Evolutionary conservation across 1,140 invertebrate genomes (phyloP).

Genomic region (Drosophila albomicans): DNA sequence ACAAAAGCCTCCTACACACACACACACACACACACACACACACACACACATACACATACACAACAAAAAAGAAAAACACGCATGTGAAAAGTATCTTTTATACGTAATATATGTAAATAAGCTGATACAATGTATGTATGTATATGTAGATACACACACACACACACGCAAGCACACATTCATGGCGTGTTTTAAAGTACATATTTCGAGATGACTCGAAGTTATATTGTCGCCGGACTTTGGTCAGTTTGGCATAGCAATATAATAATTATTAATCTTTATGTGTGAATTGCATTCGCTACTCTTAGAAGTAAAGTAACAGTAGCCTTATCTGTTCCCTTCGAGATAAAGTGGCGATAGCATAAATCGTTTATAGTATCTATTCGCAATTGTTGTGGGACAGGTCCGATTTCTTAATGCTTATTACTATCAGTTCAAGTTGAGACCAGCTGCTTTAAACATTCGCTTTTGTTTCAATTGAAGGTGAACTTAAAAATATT

Average conservation of each 20-base stretch:
- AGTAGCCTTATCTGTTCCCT: slow-evolving; percentile 22
- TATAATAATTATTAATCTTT: slow-evolving; percentile 22
- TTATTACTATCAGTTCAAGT: neutral
- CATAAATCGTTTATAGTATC: slow-evolving; percentile 13
- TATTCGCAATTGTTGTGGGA: slow-evolving; percentile 23
- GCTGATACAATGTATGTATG: slow-evolving; percentile 4
- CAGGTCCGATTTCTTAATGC: neutral
- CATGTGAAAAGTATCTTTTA: slow-evolving; percentile 39
- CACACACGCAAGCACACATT: slow-evolving; percentile 17
- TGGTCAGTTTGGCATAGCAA: slow-evolving; percentile 27
- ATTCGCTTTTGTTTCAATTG: slow-evolving; percentile 25
- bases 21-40: neutral
- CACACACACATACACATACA: slow-evolving; percentile 1
- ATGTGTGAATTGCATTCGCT: slow-evolving; percentile 33
- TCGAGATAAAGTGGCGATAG: slow-evolving; percentile 9
- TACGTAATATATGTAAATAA: slow-evolving; percentile 47
- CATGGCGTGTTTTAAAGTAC: neutral
- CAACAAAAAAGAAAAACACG: slow-evolving; percentile 6
- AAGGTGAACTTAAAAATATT: slow-evolving; percentile 6
- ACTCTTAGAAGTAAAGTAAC: neutral
- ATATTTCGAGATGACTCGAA: slow-evolving; percentile 34
- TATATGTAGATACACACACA: slow-evolving; percentile 17
- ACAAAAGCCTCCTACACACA: slow-evolving; percentile 24
- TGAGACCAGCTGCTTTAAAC: slow-evolving; percentile 12
- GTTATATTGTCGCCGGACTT: slow-evolving; percentile 29